Evolutionary conservation across 2,113 vertebrate species (phyloP).

Genomic region (Isurus oxyrinchus): DNA sequence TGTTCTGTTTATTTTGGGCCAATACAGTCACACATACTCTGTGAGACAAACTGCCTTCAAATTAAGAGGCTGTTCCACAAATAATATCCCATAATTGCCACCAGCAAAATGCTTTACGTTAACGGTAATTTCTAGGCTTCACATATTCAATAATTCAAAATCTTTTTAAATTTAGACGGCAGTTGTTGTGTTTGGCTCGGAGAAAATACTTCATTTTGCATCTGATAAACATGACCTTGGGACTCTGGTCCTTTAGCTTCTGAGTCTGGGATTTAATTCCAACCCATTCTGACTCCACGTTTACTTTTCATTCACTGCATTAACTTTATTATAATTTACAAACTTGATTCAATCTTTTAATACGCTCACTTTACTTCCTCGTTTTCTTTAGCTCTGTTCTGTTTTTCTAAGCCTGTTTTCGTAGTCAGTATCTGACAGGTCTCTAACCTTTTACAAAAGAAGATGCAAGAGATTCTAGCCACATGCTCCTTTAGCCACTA

Average conservation of each 20-base stretch:
- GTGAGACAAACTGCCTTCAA: background rate
- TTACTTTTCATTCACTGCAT: background rate
- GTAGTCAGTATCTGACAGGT: background rate
- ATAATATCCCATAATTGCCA: background rate
- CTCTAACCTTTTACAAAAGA: background rate
- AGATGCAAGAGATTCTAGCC: background rate
- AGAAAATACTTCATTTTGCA: background rate
- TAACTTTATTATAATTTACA: background rate
- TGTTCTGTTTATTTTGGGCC: background rate
- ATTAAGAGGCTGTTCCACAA: conserved; percentile 5
- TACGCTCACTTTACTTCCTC: background rate
- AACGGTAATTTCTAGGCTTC: background rate
- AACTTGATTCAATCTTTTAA: background rate
- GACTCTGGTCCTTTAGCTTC: background rate
- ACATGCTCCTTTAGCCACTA: background rate
- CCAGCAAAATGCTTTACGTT: background rate
- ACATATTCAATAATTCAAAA: background rate
- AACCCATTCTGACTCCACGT: background rate
- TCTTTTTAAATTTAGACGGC: background rate
- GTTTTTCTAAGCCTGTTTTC: background rate
- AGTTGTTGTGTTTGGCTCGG: background rate
- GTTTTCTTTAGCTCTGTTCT: background rate
- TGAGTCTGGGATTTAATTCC: background rate
- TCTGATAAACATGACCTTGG: background rate
- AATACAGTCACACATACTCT: background rate